Base-by-base conservation (phyloP, 1,140 invertebrate species). In the Anoplolepis gracilipes region DNA sequence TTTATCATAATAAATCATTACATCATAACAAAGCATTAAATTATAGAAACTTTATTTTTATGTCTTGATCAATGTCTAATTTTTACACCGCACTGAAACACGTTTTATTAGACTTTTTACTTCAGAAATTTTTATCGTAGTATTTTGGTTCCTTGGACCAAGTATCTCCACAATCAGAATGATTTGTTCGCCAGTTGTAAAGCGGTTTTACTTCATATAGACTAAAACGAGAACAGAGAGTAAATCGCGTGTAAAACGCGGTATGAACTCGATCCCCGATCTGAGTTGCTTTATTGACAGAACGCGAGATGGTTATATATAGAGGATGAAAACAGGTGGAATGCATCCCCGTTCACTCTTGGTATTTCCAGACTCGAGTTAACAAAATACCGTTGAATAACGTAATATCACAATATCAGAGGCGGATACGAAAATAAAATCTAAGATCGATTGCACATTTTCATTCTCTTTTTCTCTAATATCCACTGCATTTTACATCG, bases 201-300 rank as follows among this genome's bases (percentile, higher is more conserved):
- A 82, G 30, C 30, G 28, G 49, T 30, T 73, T 73, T 8, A 33
- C 33, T 59, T 3, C 53, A 57, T 22, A 19, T 16, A 59, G 7
- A 59, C 39, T 25, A 59, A 59, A 39, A 81, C 25, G 30, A 59
- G 28, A 16, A 28, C 39, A 25, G 25, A 4, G 36, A 55, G 8
- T 25, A 30, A 70, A 81, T 69, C 25, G 22, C 25, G 33, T 49
- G n/a, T n/a, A 59, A 46, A 59, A 73, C 53, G 25, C n/a, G 53
- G 28, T 19, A 61, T 72, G 36, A 81, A 72, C 49, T 73, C 39
- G 25, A 72, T 73, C 72, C 28, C 36, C 78, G 39, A 73, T 42
- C 49, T 36, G 33, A 59, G 25, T 33, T 59, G 67, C 36, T 82
- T 82, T 73, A 82, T 82, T 72, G 78, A 73, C 67, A 69, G 36